Base-by-base conservation (phyloP, 2,797 vertebrate species). In the Odontamblyopus lacepedii region DNA sequence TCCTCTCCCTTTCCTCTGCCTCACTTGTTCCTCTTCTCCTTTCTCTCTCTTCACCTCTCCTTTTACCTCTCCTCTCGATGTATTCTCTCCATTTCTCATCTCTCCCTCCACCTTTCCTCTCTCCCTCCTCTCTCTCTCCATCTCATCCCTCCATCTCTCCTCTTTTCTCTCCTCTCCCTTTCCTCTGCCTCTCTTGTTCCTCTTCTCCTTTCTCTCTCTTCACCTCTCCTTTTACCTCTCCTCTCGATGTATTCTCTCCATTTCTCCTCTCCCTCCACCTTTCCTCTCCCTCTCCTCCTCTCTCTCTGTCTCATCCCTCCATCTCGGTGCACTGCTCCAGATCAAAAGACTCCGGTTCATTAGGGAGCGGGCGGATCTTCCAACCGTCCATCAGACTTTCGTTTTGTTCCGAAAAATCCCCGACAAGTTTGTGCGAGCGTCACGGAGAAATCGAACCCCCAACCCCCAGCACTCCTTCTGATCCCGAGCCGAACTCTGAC, bases 401-500 rank as follows among this genome's bases (percentile, higher is more conserved):
- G 74, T 83, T 89, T 78, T 76, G 71, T 81, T 79, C 85, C 69
- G 79, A 69, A 79, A 71, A 82, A 74, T 84, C 78, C 62, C 83
- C 70, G 67, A 81, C 75, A 88, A 80, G 73, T 70, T 86, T 75
- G 73, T 78, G 77, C 71, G 81, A 85, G 77, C 64, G 38, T 41
- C 38, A 11, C 9, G 9, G 38, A 38, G 27, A 3, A 67, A 72
- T 74, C 71, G 64, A 51, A 9, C 1, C 5, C 61, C 16, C 64
- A 51, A 9, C 1, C 5, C 61, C 7, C 19, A 19, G 1, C 29
- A 38, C 30, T 0, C 41, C 69, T 6, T 71, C 71, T 80, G 78
- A 86, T 71, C 69, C 83, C 87, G 86, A 85, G 88, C 81, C 76
- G 78, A 89, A 87, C 84, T 66, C 30, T 85, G 91, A 92, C 91